These are phyloP conservation scores for Phthorimaea operculella DNA, from an alignment of 1,140 invertebrate genomes.

Conservation along the genomic window DNA sequence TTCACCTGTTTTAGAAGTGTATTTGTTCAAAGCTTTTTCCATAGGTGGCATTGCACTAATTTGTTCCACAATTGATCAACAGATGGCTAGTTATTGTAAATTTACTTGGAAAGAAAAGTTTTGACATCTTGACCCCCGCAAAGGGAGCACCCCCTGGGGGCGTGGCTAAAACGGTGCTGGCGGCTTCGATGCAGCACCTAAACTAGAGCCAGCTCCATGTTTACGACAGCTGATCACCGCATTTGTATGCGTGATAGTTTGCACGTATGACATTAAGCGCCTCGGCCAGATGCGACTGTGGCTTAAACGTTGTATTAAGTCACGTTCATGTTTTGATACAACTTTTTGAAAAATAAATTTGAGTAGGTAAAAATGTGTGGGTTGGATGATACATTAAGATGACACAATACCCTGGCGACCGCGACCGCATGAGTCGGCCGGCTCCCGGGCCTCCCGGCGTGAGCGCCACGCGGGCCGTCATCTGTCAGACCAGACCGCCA, in stretches of 20 bases:
- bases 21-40: too few species aligned
- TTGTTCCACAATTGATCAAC: too few species aligned
- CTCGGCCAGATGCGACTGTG: background rate
- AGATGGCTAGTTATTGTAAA: too few species aligned
- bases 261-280: background rate
- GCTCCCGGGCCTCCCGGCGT: conserved; percentile 13
- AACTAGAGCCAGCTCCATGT: background rate
- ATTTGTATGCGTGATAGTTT: background rate
- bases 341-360: conserved; percentile 15
- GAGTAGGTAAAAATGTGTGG: conserved; percentile 13
- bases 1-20: too few species aligned
- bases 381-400: conserved; percentile 12
- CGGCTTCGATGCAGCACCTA: too few species aligned
- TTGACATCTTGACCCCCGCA: too few species aligned
- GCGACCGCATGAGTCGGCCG: background rate
- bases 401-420: background rate
- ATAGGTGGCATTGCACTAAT: too few species aligned
- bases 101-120: too few species aligned
- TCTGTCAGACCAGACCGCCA: conserved; percentile 51
- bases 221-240: background rate
- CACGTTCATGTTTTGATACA: background rate
- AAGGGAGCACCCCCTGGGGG: too few species aligned
- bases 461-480: conserved; percentile 39
- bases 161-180: too few species aligned
- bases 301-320: conserved; percentile 1